Evolutionary conservation across 2,888 invertebrate species (phyloP).

Genomic region (Diarsia brunnea): DNA sequence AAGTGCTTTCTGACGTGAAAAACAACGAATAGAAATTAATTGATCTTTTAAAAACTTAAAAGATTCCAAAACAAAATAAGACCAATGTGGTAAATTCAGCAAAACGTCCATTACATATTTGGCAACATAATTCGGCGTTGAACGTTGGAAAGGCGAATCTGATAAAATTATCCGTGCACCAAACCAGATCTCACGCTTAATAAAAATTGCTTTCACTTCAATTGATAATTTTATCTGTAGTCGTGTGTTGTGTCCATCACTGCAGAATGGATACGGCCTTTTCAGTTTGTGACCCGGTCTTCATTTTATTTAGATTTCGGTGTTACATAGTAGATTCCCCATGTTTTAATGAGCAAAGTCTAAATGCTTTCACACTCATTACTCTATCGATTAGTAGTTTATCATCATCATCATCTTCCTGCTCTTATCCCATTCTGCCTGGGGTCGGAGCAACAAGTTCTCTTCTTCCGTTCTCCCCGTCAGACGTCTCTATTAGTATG

Average conservation of each 20-base stretch:
- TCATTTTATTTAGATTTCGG: slow-evolving; percentile 5
- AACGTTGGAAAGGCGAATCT: slow-evolving; percentile 51
- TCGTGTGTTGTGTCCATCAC: slow-evolving; percentile 50
- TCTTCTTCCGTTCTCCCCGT: no score
- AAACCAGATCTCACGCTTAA: slow-evolving; percentile 68
- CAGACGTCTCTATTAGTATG: no score
- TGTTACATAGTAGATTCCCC: not conserved
- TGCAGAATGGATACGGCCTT: slow-evolving; percentile 39
- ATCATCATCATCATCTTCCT: no score
- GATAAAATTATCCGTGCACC: slow-evolving; percentile 62
- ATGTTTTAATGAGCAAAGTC: not conserved
- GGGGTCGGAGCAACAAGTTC: no score
- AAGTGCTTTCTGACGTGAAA: slow-evolving; percentile 5
- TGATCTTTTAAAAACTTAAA: not conserved
- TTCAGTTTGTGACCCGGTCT: slow-evolving; percentile 39
- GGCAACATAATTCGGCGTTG: slow-evolving; percentile 30
- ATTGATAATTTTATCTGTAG: slow-evolving; percentile 59
- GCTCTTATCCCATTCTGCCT: no score
- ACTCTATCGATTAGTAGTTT: not conserved
- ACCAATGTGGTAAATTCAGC: slow-evolving; percentile 22
- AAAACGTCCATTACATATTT: slow-evolving; percentile 37
- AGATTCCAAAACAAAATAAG: slow-evolving; percentile 29
- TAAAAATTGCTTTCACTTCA: slow-evolving; percentile 67
- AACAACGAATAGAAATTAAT: not conserved
- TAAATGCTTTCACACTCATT: not conserved